Conservation (phyloP, 2,797 vertebrate genomes). For the Danio jaintianensis region DNA sequence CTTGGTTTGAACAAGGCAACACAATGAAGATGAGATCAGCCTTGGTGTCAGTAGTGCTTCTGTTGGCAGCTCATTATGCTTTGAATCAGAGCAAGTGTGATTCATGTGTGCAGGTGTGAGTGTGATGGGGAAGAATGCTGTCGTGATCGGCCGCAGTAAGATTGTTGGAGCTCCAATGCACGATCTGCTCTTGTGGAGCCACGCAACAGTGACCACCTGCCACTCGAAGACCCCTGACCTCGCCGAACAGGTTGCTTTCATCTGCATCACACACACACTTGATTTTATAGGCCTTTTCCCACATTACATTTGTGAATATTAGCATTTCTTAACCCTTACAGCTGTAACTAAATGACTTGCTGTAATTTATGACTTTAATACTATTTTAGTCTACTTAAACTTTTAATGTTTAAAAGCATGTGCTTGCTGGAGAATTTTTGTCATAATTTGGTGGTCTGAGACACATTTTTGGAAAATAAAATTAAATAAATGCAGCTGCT, state of each 20-base stretch:
- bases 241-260: slow-evolving; percentile 81
- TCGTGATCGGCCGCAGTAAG: slow-evolving; percentile 94
- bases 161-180: slow-evolving; percentile 96
- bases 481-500: no score
- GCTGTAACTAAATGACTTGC: no score
- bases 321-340: not conserved
- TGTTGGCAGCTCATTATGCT: not conserved
- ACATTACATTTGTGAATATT: not conserved
- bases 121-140: slow-evolving; percentile 86
- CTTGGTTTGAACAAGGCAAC: not conserved
- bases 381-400: no score
- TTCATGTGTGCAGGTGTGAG: slow-evolving; percentile 78
- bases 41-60: not conserved
- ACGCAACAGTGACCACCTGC: slow-evolving; percentile 93
- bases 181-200: slow-evolving; percentile 92
- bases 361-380: no score
- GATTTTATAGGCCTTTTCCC: not conserved
- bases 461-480: no score
- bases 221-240: slow-evolving; percentile 90
- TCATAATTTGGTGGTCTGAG: no score
- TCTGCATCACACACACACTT: not conserved
- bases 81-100: slow-evolving; percentile 23
- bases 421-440: no score
- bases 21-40: not conserved
- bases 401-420: no score